Base-by-base conservation (phyloP, 2,113 vertebrate species). In the Tonatia bakeri region DNA sequence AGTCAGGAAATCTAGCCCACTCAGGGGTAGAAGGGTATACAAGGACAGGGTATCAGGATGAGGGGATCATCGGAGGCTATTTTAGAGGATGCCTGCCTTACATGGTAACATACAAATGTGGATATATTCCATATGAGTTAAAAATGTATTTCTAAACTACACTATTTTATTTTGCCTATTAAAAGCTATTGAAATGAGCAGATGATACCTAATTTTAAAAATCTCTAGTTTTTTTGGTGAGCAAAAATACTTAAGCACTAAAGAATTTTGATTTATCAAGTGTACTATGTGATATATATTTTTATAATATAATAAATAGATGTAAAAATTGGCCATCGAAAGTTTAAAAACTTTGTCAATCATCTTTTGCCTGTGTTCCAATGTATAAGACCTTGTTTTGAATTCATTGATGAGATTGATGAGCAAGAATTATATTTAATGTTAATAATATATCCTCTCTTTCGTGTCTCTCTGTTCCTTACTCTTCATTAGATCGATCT, bases 401-500 rank as follows among this genome's bases (percentile, higher is more conserved):
- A 80, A 38, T 91, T 95, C 22, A 17, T 45, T 59, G 76, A 22
- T 52, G 54, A 83, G 7, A 72, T 43, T 75, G 64, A 84, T 56
- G 24, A 94, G 4, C 22, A 83, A 61, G 69, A 89, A 52, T 82
- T 94, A 3, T 16, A 40, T 83, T 83, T 45, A 50, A 50, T 75
- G n/a, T 54, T 76, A 82, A 45, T 90, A 64, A 80, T n/a, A 4
- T 47, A 4, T 61, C 26, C 7, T 69, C 24, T n/a, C 75, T 4
- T 73, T 90, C 14, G 1, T 65, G 7, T 76, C 64, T 73, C 22
- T 65, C 13, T 90, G 1, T 93, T 56, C 50, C 10, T 50, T 28
- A 6, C 92, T 90, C n/a, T 81, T 14, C 92, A 22, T 76, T 98
- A 99, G 99, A 99, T 98, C 99, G 99, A 87, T 99, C 99, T 0